Percentiles rank a stretch among this genome's conserved stretches.
phyloP scores from a whole-genome alignment of 2,797 vertebrate genomes.

The Prionace glauca region DNA sequence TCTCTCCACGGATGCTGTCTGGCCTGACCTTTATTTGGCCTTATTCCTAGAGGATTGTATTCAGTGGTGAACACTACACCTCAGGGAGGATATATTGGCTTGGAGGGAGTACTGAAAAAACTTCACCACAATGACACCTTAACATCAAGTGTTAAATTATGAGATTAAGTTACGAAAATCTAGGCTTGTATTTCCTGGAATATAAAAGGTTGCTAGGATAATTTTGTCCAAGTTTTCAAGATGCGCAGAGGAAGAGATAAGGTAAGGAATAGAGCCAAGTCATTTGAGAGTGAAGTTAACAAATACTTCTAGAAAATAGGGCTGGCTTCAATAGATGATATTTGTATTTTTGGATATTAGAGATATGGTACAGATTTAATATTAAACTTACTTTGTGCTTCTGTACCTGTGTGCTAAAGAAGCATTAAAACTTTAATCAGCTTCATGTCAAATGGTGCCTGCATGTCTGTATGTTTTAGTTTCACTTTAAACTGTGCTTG shows the following conservation, averaged over 20 bases:
- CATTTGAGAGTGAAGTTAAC: background rate
- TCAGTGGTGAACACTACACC: background rate
- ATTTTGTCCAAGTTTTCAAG: background rate
- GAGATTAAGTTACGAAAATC: background rate
- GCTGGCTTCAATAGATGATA: too few species aligned
- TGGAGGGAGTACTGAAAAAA: background rate
- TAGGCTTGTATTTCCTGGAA: background rate
- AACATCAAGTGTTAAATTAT: background rate
- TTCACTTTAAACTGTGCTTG: too few species aligned
- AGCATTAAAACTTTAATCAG: too few species aligned
- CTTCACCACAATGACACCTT: background rate
- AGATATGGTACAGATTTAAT: too few species aligned
- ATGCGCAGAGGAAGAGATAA: background rate
- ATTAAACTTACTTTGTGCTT: too few species aligned
- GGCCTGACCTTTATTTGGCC: background rate
- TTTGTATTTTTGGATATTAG: too few species aligned
- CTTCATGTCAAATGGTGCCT: too few species aligned
- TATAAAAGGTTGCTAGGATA: background rate
- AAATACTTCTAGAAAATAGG: background rate
- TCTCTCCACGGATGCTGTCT: background rate
- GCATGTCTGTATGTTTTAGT: too few species aligned
- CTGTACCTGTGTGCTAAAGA: too few species aligned
- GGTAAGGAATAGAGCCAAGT: background rate
- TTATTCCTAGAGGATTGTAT: background rate
- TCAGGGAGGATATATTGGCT: background rate